Evolutionary conservation across 2,888 invertebrate species (phyloP).

Genomic region (Meliscaeva auricollis): DNA sequence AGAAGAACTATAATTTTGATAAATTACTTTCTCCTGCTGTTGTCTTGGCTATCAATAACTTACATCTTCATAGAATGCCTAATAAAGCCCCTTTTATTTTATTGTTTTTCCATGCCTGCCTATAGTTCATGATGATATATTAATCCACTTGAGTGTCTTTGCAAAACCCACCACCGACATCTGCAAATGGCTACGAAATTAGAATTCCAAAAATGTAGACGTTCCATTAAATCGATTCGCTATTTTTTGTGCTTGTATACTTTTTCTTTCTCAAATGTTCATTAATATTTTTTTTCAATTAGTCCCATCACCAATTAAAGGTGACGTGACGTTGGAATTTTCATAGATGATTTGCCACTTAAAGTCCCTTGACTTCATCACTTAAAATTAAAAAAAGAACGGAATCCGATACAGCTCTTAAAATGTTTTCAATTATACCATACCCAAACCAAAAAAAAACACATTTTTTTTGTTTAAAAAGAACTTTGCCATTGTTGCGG

Average conservation of each 20-base stretch:
- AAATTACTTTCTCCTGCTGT: conserved; percentile 59
- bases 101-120: conserved; percentile 67
- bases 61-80: conserved; percentile 69
- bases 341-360: conserved; percentile 76
- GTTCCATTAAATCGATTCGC: conserved; percentile 52
- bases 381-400: conserved; percentile 51
- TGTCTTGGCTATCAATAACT: conserved; percentile 70
- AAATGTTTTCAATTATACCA: conserved; percentile 73
- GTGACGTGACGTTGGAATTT: conserved; percentile 74
- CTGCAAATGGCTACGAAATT: conserved; percentile 49
- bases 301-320: conserved; percentile 75
- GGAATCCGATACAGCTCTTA: conserved; percentile 73
- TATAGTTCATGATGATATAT: conserved; percentile 63
- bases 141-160: conserved; percentile 59
- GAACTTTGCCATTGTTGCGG: conserved; percentile 70
- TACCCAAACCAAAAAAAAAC: conserved; percentile 48
- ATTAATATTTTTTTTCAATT: conserved; percentile 74
- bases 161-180: not conserved
- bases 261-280: conserved; percentile 48
- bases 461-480: conserved; percentile 34
- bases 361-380: conserved; percentile 68
- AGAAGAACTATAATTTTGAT: conserved; percentile 74
- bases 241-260: conserved; percentile 13
- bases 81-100: conserved; percentile 56
- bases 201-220: conserved; percentile 71